Evolutionary conservation across 2,888 invertebrate species (phyloP).

Genomic region (Bombyx huttoni): DNA sequence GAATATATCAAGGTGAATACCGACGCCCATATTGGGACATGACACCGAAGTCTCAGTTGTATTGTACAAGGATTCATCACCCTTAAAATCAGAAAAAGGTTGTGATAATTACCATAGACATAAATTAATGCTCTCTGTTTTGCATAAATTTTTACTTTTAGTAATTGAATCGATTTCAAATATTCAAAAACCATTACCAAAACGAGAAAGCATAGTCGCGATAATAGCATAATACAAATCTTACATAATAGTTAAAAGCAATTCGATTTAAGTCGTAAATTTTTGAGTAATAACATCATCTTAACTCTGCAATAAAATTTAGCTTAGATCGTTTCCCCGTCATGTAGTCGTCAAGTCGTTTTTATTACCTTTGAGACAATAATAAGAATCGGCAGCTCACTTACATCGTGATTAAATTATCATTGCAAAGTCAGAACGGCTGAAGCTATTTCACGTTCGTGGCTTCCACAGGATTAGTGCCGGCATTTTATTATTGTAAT

Average conservation of each 20-base stretch:
- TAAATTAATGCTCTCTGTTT: too few species aligned
- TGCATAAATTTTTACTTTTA: too few species aligned
- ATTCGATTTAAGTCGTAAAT: neutral
- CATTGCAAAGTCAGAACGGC: slow-evolving; percentile 54
- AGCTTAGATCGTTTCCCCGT: slow-evolving; percentile 21
- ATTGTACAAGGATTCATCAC: too few species aligned
- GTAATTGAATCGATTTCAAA: too few species aligned
- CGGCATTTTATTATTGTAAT: slow-evolving; percentile 24
- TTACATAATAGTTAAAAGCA: neutral
- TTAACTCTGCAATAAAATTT: slow-evolving; percentile 22
- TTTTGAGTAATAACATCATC: neutral
- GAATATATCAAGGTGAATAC: too few species aligned
- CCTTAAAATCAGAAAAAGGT: too few species aligned
- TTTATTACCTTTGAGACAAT: slow-evolving; percentile 42
- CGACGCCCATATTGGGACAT: too few species aligned
- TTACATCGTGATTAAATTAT: slow-evolving; percentile 64
- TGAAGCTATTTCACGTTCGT: slow-evolving; percentile 33
- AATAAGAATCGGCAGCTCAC: slow-evolving; percentile 40
- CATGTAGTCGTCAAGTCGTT: slow-evolving; percentile 20
- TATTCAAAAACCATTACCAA: too few species aligned
- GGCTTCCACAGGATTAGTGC: slow-evolving; percentile 27
- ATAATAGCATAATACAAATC: neutral
- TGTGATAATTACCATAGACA: too few species aligned
- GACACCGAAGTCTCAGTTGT: too few species aligned
- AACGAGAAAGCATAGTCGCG: too few species aligned